phyloP scores from a whole-genome alignment of 2,797 vertebrate genomes.

The Amblyopsis hoosieri region DNA sequence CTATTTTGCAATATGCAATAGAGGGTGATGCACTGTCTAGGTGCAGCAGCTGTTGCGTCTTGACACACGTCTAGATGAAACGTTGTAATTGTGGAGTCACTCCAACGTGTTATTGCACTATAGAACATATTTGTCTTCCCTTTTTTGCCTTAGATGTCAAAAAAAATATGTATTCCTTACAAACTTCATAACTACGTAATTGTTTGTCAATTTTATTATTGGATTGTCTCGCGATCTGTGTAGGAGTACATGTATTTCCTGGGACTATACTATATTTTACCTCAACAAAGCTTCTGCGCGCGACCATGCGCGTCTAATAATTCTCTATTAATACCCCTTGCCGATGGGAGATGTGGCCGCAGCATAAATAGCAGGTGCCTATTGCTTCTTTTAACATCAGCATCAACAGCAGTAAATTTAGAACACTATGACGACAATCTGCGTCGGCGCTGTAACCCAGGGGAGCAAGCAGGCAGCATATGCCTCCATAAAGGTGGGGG shows the following conservation, averaged over 20 bases:
- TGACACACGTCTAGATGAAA: slow-evolving; percentile 6
- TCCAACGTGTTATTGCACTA: slow-evolving; percentile 9
- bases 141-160: not conserved
- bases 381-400: slow-evolving; percentile 91
- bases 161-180: slow-evolving; percentile 6
- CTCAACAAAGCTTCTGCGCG: slow-evolving; percentile 50
- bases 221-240: slow-evolving; percentile 41
- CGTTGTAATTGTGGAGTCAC: not conserved
- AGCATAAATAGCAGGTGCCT: slow-evolving; percentile 92
- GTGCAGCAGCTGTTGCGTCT: slow-evolving; percentile 2
- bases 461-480: slow-evolving; percentile 78
- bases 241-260: slow-evolving; percentile 12
- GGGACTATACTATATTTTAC: slow-evolving; percentile 8
- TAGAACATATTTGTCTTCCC: not conserved
- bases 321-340: slow-evolving; percentile 83
- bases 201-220: slow-evolving; percentile 48
- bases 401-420: slow-evolving; percentile 96
- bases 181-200: slow-evolving; percentile 4
- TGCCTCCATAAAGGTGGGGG: slow-evolving; percentile 40
- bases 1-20: slow-evolving; percentile 48
- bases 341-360: slow-evolving; percentile 72
- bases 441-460: slow-evolving; percentile 89
- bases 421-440: slow-evolving; percentile 91
- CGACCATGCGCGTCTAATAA: slow-evolving; percentile 75
- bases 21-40: no score